Percentiles rank a stretch among this genome's conserved stretches.
Evolutionary conservation across 2,888 invertebrate genomes (phyloP).

Genomic region (Xiphydria camelus): DNA sequence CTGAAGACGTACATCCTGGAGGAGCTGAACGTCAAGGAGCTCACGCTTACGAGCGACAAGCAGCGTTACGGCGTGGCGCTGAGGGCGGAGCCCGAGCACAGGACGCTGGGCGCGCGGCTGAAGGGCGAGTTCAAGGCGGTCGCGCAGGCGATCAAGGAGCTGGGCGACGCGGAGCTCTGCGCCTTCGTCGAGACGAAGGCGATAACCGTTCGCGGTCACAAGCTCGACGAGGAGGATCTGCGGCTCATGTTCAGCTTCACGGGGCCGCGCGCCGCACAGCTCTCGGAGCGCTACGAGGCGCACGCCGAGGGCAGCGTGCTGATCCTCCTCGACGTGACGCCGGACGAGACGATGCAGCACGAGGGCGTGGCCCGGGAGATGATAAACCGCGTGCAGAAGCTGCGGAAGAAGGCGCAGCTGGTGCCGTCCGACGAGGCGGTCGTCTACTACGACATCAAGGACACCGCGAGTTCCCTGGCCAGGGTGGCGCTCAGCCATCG

Average conservation of each 20-base stretch:
- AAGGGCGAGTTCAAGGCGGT: slow-evolving; percentile 91
- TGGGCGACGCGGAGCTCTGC: slow-evolving; percentile 80
- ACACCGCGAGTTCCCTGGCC: slow-evolving; percentile 63
- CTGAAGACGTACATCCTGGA: slow-evolving; percentile 85
- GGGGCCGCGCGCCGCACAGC: slow-evolving; percentile 63
- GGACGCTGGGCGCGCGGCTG: slow-evolving; percentile 82
- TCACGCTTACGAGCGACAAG: slow-evolving; percentile 88
- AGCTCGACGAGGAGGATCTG: slow-evolving; percentile 76
- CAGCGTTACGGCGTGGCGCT: slow-evolving; percentile 88
- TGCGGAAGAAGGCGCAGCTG: slow-evolving; percentile 91
- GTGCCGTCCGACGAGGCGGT: slow-evolving; percentile 89
- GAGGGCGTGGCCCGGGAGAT: slow-evolving; percentile 96
- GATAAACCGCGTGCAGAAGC: slow-evolving; percentile 93
- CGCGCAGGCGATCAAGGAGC: slow-evolving; percentile 76
- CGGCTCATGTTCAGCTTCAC: slow-evolving; percentile 80
- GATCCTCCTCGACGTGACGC: slow-evolving; percentile 85
- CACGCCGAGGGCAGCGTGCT: slow-evolving; percentile 89
- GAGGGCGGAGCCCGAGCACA: slow-evolving; percentile 94
- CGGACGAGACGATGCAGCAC: slow-evolving; percentile 87
- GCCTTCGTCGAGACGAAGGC: slow-evolving; percentile 71
- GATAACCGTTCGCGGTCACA: slow-evolving; percentile 75
- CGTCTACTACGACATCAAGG: slow-evolving; percentile 73
- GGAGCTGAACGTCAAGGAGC: slow-evolving; percentile 87
- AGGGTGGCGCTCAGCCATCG: slow-evolving; percentile 72
- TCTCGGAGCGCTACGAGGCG: slow-evolving; percentile 79